Evolutionary conservation across 2,797 vertebrate genomes (phyloP), one percentile per base, ranked within the genome.

Genomic region (Astyanax mexicanus): DNA sequence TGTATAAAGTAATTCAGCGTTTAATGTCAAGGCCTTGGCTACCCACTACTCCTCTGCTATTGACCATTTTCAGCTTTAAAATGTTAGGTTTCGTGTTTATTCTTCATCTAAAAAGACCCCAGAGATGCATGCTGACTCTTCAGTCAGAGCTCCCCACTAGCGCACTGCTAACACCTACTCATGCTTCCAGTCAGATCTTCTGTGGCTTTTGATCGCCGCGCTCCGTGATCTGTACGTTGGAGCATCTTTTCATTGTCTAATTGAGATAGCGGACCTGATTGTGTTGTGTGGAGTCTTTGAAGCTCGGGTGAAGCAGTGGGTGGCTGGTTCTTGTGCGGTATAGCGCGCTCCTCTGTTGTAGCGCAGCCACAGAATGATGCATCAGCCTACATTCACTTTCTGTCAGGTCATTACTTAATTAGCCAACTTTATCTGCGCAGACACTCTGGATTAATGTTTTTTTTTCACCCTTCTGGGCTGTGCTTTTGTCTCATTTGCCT

Each of bases 321-420:
- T 58, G 37, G 42, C 61, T 62, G 74, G 69, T 69, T 67, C n/a
- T 29, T 51, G 12, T 58, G 55, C 38, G 25, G 68, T 69, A 54
- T 75, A 17, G 73, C 58, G 64, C 17, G 3, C 25, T 32, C 27
- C 49, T 68, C 58, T 67, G 55, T 51, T 72, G 21, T 51, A 42
- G 3, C 19, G 70, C 76, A 78, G 72, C 82, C 72, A 79, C 74
- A 64, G 75, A 86, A 68, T 52, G 65, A 74, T 52, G 78, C 42
- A 57, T 83, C 60, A 69, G 73, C 68, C 45, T 6, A 49, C 62
- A 69, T 82, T 85, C 70, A 38, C 23, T 55, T 77, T 76, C 67
- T 23, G 68, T 78, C 40, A 75, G 77, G 77, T 79, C 83, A 80
- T 82, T 42, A 69, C 38, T 64, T 84, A 86, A 84, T 85, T 80